Evolutionary conservation across 2,888 invertebrate genomes (phyloP), one percentile per base, ranked within the genome.

Genomic region (Caenorhabditis sp.): DNA sequence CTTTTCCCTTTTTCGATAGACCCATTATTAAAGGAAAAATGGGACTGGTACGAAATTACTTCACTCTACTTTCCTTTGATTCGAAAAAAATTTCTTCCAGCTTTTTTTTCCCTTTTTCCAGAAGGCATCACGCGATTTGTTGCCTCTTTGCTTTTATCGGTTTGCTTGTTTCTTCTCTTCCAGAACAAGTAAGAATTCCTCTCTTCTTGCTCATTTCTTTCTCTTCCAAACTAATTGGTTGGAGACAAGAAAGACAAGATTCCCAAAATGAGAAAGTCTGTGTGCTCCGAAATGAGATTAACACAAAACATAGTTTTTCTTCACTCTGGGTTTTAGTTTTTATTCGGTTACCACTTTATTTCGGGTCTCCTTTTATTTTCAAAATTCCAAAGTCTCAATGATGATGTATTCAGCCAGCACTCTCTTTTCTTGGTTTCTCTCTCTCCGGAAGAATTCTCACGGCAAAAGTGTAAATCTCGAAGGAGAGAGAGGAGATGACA

Each of bases 401-500:
- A 63, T 49, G 66, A 66, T 66, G 66, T 66, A 66, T 66, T 66
- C 66, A 35, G 2, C 26, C 66, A 35, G 2, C 26, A 47, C 64
- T 35, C 63, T 24, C 44, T 28, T 31, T 54, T 54, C 54, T 26
- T 54, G 54, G 66, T 19, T n/a, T 49, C n/a, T 28, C 3, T 64
- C 26, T 64, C 49, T 51, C 47, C 7, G 47, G 54, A 54, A 41
- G 26, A 58, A 64, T 75, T 75, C 75, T 64, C 75, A 75, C 75
- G 68, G 66, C 47, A 44, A 73, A 75, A 75, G 75, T 75, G 75
- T 75, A 75, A 75, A 75, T 64, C 70, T 58, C 49, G 58, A 58
- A 47, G 54, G 74, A 64, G 63, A 64, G 28, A 41, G 56, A 54
- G 38, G 38, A 59, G 70, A 66, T 66, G 75, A 75, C 75, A 75